Conservation (phyloP, 2,797 vertebrate species). For the Gorsachius magnificus region DNA sequence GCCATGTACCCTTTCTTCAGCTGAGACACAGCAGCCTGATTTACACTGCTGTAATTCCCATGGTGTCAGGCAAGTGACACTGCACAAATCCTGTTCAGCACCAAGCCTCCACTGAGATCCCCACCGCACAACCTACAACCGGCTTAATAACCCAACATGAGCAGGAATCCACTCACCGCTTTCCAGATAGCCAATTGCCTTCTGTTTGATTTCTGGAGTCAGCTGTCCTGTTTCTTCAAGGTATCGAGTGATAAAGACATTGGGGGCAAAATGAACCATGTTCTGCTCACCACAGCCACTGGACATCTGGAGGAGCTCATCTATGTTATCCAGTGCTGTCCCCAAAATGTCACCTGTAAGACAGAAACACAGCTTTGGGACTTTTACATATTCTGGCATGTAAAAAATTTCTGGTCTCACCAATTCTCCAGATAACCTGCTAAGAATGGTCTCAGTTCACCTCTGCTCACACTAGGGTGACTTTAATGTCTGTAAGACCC, state of each 20-base stretch:
- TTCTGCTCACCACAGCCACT: slow-evolving; percentile 90
- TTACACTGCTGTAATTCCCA: neutral
- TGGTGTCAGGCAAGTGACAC: neutral
- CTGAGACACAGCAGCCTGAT: neutral
- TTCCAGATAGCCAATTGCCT: slow-evolving; percentile 78
- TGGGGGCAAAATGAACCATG: slow-evolving; percentile 87
- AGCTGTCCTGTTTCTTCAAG: slow-evolving; percentile 84
- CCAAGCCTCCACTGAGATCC: neutral
- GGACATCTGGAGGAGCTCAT: slow-evolving; percentile 85
- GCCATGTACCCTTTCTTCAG: fast-evolving
- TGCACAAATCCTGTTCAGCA: neutral
- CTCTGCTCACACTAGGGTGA: neutral
- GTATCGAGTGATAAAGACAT: slow-evolving; percentile 87
- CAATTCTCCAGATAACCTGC: neutral
- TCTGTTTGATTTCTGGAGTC: slow-evolving; percentile 74
- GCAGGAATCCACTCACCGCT: slow-evolving; percentile 74
- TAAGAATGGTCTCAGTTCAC: neutral
- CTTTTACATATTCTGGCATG: neutral
- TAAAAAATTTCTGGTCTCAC: neutral
- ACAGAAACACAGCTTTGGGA: neutral
- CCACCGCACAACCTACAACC: neutral
- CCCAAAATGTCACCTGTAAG: slow-evolving; percentile 87
- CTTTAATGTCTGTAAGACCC: neutral
- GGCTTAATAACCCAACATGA: neutral
- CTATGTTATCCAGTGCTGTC: slow-evolving; percentile 84